Evolutionary conservation across 2,797 vertebrate species (phyloP).

Genomic region (Ctenochaetus hawaiiensis): DNA sequence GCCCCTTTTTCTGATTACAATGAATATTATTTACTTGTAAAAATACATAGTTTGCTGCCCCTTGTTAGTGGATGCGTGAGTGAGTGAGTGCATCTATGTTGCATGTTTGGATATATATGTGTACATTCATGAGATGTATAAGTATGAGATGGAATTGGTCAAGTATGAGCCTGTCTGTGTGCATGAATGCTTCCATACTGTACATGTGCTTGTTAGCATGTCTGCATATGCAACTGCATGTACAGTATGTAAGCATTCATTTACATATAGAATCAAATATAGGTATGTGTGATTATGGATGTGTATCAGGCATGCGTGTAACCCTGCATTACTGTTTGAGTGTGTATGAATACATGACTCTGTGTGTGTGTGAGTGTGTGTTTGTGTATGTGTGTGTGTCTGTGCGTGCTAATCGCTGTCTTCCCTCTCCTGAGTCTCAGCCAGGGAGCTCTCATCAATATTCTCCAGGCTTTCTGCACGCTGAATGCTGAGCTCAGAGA

Average conservation of each 20-base stretch:
- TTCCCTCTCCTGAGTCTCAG: conserved; percentile 85
- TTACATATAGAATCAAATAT: too few species aligned
- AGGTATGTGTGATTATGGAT: conserved; percentile 39
- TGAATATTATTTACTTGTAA: conserved; percentile 30
- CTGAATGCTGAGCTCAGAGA: conserved; percentile 92
- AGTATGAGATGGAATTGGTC: conserved; percentile 26
- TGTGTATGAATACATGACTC: conserved; percentile 17
- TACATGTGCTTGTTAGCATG: conserved; percentile 33
- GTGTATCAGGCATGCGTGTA: conserved; percentile 64
- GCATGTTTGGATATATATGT: conserved; percentile 24
- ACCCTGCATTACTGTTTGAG: conserved; percentile 58
- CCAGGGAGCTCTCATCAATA: conserved; percentile 93
- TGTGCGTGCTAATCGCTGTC: conserved; percentile 84
- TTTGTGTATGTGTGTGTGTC: conserved; percentile 22
- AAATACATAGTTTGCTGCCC: conserved; percentile 19
- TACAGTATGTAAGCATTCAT: conserved; percentile 9
- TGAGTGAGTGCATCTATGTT: conserved; percentile 39
- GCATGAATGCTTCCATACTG: conserved; percentile 43
- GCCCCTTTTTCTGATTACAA: conserved; percentile 1
- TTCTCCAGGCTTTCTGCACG: conserved; percentile 95
- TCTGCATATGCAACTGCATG: conserved; percentile 34
- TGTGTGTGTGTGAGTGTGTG: conserved; percentile 13
- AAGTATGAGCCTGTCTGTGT: conserved; percentile 39
- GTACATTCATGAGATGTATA: conserved; percentile 47
- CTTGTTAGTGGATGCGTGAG: conserved; percentile 16